Percentiles rank a stretch among this genome's conserved stretches.
Evolutionary conservation across 2,113 vertebrate genomes (phyloP).

Genomic region (Siniperca chuatsi): DNA sequence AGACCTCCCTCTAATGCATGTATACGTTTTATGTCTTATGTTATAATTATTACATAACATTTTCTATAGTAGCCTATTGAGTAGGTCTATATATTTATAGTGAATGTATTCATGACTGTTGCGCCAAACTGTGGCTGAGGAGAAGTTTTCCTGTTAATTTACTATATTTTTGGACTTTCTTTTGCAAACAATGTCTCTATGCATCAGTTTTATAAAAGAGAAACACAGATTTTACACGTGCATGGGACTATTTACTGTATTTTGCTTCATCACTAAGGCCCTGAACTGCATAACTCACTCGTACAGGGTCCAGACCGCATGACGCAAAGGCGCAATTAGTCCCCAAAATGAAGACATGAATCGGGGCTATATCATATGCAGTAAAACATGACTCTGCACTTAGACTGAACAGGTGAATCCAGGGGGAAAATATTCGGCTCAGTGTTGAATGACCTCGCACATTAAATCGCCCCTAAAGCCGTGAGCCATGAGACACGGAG

Average conservation of each 20-base stretch:
- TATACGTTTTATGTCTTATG: conserved; percentile 4
- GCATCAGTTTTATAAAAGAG: no score
- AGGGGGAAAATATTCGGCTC: neutral
- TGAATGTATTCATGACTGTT: neutral
- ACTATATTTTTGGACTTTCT: neutral
- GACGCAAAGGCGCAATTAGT: conserved; percentile 12
- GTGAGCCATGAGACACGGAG: neutral
- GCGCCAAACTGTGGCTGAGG: neutral
- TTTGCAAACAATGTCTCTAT: no score
- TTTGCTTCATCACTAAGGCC: neutral
- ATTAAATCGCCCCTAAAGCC: neutral
- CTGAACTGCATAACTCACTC: neutral
- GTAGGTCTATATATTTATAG: neutral
- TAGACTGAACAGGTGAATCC: conserved; percentile 2
- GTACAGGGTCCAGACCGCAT: conserved; percentile 1
- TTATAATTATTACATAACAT: neutral
- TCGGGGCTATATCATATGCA: neutral
- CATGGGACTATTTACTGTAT: neutral
- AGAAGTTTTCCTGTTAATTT: neutral
- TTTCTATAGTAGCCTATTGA: neutral
- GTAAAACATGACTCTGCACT: conserved; percentile 2
- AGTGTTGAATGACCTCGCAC: neutral
- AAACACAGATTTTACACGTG: neutral
- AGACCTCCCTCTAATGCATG: conserved; percentile 23
- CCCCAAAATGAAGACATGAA: neutral